Base-by-base conservation (phyloP, 2,113 vertebrate species). In the Tamias sibiricus region DNA sequence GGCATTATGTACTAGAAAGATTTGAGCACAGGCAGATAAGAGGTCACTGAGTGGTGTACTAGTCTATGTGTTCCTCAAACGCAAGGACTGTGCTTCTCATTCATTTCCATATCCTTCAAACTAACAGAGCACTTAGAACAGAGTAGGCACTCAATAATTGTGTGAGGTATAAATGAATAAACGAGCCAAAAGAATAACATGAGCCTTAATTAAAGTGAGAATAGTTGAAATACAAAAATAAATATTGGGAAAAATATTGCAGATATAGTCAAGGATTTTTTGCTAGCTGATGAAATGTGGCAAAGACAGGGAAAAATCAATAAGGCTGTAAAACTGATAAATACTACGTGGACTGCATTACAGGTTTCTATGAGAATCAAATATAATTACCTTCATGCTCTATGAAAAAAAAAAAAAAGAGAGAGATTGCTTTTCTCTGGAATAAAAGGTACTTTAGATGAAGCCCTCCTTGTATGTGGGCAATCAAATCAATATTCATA, bases 371-470 rank as follows among this genome's bases (percentile, higher is more conserved):
- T 90, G 59, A 91, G n/a, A 94, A 75, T 72, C 83, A 96, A 94
- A 96, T 79, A 81, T 30, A 76, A 75, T 94, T 93, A 82, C 57
- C 52, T 22, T 66, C 57, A 84, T 75, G 49, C 35, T 86, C 64
- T 72, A 16, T 87, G 6, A 35, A 89, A 83, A 96, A 68, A 49
- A 52, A 49, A 47, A 47, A 47, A 68, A 86, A 49, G 47, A 49
- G 47, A 76, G 75, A 86, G 49, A 52, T 1, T 66, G 32, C 20
- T 84, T 93, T 90, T 93, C 87, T 80, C 64, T 81, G 17, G 47
- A 95, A 95, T 83, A 95, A 97, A 94, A 96, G 57, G 42, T 59
- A 86, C 24, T n/a, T n/a, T n/a, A n/a, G n/a, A n/a, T n/a, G n/a
- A n/a, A n/a, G n/a, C n/a, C n/a, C n/a, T n/a, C n/a, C n/a, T n/a